These are phyloP conservation scores for Lordiphosa collinella DNA, from an alignment of 1,140 invertebrate genomes.

Conservation along the genomic window DNA sequence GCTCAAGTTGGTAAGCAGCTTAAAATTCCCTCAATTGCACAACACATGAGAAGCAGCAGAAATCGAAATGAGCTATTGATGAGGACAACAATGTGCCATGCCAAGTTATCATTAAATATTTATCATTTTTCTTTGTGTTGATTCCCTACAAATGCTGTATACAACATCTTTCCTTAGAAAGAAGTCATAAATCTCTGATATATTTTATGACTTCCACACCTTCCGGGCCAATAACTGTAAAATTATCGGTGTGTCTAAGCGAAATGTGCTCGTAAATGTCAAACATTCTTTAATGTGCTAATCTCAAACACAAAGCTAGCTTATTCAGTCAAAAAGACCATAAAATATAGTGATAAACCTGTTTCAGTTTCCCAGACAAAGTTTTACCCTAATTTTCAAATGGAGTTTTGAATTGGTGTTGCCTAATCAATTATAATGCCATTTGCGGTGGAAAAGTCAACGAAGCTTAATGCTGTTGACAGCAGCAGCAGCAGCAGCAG, in stretches of 20 bases:
- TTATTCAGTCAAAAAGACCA: conserved; percentile 36
- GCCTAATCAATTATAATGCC: conserved; percentile 48
- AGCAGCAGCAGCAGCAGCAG: too few species aligned
- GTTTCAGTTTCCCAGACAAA: not conserved
- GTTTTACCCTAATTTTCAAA: conserved; percentile 4
- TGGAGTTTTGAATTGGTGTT: conserved; percentile 22
- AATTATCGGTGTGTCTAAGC: conserved; percentile 9
- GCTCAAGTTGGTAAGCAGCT: conserved; percentile 60
- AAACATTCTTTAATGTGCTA: conserved; percentile 40
- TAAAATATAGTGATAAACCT: conserved; percentile 22
- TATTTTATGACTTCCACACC: conserved; percentile 19
- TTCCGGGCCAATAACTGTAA: conserved; percentile 3
- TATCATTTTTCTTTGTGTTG: too few species aligned
- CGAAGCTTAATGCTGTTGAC: conserved; percentile 53
- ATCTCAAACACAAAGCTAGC: conserved; percentile 23
- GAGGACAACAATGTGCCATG: conserved; percentile 2
- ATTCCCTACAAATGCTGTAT: too few species aligned
- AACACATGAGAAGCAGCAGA: conserved; percentile 2
- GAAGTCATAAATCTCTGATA: not conserved
- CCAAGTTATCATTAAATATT: too few species aligned
- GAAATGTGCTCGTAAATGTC: conserved; percentile 53
- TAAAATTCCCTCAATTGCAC: conserved; percentile 36
- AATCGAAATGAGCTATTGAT: conserved; percentile 3
- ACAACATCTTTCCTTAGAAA: not conserved
- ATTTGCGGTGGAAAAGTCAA: conserved; percentile 47